These are phyloP conservation scores for Tenualosa thibaudeaui DNA, from an alignment of 2,797 vertebrate genomes.

Conservation along the genomic window DNA sequence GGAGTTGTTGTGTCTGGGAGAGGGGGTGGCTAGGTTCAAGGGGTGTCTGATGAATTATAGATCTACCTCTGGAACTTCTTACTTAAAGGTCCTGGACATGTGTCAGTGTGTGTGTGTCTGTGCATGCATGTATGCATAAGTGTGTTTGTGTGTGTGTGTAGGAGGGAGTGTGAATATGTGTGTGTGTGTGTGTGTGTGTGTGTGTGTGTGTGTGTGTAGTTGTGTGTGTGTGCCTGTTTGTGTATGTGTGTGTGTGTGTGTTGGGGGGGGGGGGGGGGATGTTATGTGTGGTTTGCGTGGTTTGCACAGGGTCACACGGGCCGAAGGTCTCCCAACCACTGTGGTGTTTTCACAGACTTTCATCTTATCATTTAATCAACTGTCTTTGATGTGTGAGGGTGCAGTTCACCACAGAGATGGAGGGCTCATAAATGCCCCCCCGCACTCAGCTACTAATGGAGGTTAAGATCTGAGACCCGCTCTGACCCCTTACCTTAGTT, in stretches of 20 bases:
- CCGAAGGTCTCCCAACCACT: background rate
- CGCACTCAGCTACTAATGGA: background rate
- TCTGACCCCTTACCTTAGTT: background rate
- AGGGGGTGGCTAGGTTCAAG: conserved; percentile 61
- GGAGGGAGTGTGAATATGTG: background rate
- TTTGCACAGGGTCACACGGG: conserved; percentile 26
- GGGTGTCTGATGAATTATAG: conserved; percentile 75
- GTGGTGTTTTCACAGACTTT: conserved; percentile 55
- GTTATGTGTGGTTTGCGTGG: conserved; percentile 50
- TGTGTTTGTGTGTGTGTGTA: background rate
- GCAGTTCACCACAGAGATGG: conserved; percentile 45
- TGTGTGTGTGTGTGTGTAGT: background rate
- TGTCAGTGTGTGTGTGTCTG: background rate
- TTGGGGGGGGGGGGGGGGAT: background rate
- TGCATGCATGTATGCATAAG: no score
- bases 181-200: background rate
- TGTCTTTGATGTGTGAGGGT: conserved; percentile 49
- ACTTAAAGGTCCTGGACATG: conserved; percentile 62
- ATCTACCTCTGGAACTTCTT: conserved; percentile 72
- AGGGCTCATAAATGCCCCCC: background rate
- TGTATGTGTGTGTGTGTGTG: background rate
- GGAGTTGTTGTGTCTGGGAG: conserved; percentile 64
- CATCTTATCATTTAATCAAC: conserved; percentile 46
- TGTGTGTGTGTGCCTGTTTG: background rate
- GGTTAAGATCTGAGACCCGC: background rate